phyloP scores from a whole-genome alignment of 2,797 vertebrate species.

The Parotocinclus haroldoi region DNA sequence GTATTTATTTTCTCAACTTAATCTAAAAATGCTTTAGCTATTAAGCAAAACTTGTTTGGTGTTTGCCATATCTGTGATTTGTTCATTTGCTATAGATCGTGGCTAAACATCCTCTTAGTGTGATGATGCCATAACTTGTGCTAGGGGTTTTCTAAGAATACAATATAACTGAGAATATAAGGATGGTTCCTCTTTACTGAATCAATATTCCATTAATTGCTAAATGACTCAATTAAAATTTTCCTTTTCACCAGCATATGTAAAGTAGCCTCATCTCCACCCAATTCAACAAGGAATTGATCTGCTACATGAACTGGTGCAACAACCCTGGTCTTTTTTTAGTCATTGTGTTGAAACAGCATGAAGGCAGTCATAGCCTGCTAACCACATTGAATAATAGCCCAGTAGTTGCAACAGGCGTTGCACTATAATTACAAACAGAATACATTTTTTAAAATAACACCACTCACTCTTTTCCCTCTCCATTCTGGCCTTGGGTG shows the following conservation, averaged over 20 bases:
- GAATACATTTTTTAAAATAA: constrained; percentile 5
- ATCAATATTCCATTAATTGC: too few species aligned
- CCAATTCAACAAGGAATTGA: constrained; percentile 13
- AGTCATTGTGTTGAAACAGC: constrained; percentile 37
- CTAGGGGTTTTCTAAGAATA: too few species aligned
- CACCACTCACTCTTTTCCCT: constrained; percentile 36
- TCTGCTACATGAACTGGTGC: constrained; percentile 28
- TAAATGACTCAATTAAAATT: not conserved
- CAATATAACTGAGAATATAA: too few species aligned
- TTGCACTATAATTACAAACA: constrained; percentile 41
- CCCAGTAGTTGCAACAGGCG: constrained; percentile 47
- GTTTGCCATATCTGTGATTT: too few species aligned
- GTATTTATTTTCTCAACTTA: too few species aligned
- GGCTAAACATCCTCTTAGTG: too few species aligned
- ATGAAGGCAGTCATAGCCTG: constrained; percentile 37
- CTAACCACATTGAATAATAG: constrained; percentile 49
- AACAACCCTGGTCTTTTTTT: constrained; percentile 40
- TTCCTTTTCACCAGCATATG: not conserved
- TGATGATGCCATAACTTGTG: too few species aligned
- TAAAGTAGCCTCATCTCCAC: constrained; percentile 6
- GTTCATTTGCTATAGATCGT: too few species aligned
- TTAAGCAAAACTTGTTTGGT: too few species aligned
- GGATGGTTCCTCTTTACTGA: too few species aligned
- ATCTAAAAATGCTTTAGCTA: too few species aligned
- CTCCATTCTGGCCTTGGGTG: constrained; percentile 41